A percentile compares a stretch with the other conserved stretches of the same genome.
These are phyloP conservation scores for Caenorhabditis zanzibari DNA, from an alignment of 2,888 invertebrate genomes.

Conservation along the genomic window DNA sequence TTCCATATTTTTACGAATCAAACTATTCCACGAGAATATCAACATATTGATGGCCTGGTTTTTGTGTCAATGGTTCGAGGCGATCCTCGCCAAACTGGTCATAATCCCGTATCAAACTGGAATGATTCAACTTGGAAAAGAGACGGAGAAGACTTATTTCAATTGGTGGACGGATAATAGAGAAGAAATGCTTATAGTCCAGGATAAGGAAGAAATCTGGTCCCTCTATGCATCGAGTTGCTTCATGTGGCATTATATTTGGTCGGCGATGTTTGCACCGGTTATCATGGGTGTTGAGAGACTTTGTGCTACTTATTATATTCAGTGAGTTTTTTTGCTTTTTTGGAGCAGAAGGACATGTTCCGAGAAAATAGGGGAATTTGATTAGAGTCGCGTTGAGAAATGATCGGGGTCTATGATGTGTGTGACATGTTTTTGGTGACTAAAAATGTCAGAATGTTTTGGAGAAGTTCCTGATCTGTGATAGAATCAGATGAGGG, in stretches of 20 bases:
- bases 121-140: slow-evolving; percentile 7
- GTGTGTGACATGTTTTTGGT: too few species aligned
- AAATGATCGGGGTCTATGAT: background rate
- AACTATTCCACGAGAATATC: slow-evolving; percentile 29
- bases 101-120: slow-evolving; percentile 31
- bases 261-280: slow-evolving; percentile 20
- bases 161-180: slow-evolving; percentile 17
- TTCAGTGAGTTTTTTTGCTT: slow-evolving; percentile 18
- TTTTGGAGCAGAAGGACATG: background rate
- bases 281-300: slow-evolving; percentile 19
- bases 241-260: slow-evolving; percentile 33
- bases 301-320: slow-evolving; percentile 21
- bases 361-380: background rate
- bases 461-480: too few species aligned
- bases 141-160: slow-evolving; percentile 13
- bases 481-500: too few species aligned
- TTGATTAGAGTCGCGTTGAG: background rate
- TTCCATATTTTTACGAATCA: slow-evolving; percentile 6
- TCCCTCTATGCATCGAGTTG: slow-evolving; percentile 3
- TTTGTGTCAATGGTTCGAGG: slow-evolving; percentile 31
- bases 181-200: slow-evolving; percentile 18
- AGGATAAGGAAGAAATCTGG: slow-evolving; percentile 5
- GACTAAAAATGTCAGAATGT: too few species aligned
- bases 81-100: slow-evolving; percentile 13
- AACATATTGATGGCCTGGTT: slow-evolving; percentile 18